These are phyloP conservation scores for Nasonia longicornis DNA, from an alignment of 1,140 invertebrate genomes.

Conservation along the genomic window DNA sequence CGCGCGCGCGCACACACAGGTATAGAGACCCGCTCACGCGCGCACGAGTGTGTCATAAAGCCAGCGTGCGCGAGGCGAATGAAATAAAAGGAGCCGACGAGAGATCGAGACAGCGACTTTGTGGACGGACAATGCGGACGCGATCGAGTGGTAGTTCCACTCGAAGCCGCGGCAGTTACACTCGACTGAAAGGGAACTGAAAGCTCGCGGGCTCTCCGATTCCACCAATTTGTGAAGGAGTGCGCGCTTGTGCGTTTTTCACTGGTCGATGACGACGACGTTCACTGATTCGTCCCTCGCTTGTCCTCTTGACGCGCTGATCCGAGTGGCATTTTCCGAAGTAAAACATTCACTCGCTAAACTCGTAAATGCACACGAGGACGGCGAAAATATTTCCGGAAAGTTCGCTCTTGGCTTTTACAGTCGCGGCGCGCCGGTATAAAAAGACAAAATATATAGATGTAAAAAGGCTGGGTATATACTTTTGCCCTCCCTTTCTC, in stretches of 20 bases:
- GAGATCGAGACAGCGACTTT: not conserved
- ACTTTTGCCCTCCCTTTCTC: not conserved
- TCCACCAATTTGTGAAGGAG: not conserved
- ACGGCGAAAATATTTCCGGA: not conserved
- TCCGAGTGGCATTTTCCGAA: not conserved
- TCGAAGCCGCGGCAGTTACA: not conserved
- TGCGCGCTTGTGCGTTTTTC: not conserved
- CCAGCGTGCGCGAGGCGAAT: not conserved
- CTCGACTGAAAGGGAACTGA: not conserved
- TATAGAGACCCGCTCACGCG: too few relatives aligned
- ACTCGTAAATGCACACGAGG: not conserved
- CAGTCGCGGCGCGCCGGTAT: not conserved
- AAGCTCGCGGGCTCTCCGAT: not conserved
- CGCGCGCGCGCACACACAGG: too few relatives aligned
- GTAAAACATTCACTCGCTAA: not conserved
- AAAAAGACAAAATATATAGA: conserved; percentile 14
- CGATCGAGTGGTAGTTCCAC: not conserved
- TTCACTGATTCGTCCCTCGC: not conserved
- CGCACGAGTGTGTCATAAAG: not conserved
- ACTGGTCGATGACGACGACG: too few relatives aligned
- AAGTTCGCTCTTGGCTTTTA: conserved; percentile 5
- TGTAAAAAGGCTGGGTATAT: conserved; percentile 8
- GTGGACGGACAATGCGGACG: not conserved
- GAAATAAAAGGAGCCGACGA: not conserved
- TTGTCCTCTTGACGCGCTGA: not conserved